These are phyloP conservation scores for Macaria notata DNA, from an alignment of 2,888 invertebrate genomes.

Conservation along the genomic window DNA sequence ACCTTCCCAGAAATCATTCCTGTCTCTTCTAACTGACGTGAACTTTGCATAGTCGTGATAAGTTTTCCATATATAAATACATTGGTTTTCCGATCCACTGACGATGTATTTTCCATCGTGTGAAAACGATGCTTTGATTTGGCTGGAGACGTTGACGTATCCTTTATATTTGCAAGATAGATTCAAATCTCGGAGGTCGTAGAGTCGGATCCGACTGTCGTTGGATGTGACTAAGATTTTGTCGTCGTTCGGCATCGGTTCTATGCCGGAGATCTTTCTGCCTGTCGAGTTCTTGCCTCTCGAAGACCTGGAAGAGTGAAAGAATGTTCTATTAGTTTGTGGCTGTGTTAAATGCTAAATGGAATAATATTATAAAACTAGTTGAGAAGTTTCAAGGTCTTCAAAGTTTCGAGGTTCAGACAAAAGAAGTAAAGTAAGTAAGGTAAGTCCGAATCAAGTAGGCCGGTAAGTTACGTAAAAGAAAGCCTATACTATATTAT, in stretches of 20 bases:
- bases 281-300: constrained; percentile 98
- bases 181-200: constrained; percentile 96
- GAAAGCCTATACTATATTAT: no score
- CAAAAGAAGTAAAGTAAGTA: no score
- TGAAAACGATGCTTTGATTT: constrained; percentile 98
- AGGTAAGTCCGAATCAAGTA: no score
- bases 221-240: constrained; percentile 98
- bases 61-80: constrained; percentile 99
- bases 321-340: no score
- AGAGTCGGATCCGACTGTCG: constrained; percentile 97
- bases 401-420: no score
- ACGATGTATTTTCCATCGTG: constrained; percentile 99
- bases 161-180: constrained; percentile 97
- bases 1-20: constrained; percentile 99
- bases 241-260: constrained; percentile 97
- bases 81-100: constrained; percentile 98
- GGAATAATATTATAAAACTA: no score
- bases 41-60: constrained; percentile 98
- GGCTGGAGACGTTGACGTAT: constrained; percentile 96
- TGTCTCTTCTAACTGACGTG: constrained; percentile 93
- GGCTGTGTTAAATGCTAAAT: no score
- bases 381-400: no score
- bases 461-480: no score
- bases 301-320: constrained; percentile 81
- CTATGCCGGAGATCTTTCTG: constrained; percentile 97